Base-by-base conservation (phyloP, 2,888 invertebrate species). In the Pteria penguin region DNA sequence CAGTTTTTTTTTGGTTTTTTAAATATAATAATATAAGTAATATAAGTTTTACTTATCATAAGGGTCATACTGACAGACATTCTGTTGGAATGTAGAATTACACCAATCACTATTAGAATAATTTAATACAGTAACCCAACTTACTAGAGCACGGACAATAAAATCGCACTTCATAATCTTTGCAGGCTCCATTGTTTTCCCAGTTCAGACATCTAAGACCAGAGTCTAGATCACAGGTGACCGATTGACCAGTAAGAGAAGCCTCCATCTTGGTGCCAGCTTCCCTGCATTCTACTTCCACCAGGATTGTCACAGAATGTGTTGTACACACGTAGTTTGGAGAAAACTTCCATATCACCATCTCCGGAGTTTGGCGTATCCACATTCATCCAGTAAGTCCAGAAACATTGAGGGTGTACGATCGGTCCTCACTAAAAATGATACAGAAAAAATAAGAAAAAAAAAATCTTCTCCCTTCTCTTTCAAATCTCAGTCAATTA, bases 241-340 rank as follows among this genome's bases (percentile, higher is more conserved):
- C 96, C 87, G 96, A 94, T 70, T 96, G 94, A 0, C 95, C 95
- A 14, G 95, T 95, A 72, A 95, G 94, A 84, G 95, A 95, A 0
- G 95, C 93, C 0, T 94, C 92, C 74, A 94, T 93, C 86, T 95
- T 95, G 1, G 93, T 93, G 0, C 92, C 93, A 0, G 95, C 94
- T 0, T 96, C 95, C 52, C 96, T 94, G 87, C 97, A 97, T 89
- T 95, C 94, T 76, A 97, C 96, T 82, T 95, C 94, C 3, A 93
- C n/a, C 93, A 5, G 86, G 86, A 2, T 79, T 68, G 26, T 76
- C 72, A 75, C 89, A 88, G 86, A 87, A 89, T 14, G 77, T 57
- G 67, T 89, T 86, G 5, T 76, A 52, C 32, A 67, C 72, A 8
- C 88, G 74, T 26, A 89, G 85, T 31, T 80, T 83, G 1, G 82